These are phyloP conservation scores for Conistra vaccinii DNA, from an alignment of 2,888 invertebrate genomes.

Conservation along the genomic window DNA sequence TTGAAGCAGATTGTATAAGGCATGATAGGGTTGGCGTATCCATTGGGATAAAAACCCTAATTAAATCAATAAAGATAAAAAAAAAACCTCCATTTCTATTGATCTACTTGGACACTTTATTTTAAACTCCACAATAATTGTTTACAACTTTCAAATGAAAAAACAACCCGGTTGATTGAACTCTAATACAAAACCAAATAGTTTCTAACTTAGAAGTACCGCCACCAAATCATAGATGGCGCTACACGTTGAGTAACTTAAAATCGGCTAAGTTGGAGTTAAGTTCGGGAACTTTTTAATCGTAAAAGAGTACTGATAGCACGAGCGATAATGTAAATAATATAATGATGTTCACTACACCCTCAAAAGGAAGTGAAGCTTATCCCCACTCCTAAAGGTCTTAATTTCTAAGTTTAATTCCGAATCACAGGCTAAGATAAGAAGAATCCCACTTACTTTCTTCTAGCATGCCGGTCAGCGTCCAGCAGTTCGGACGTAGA, in stretches of 20 bases:
- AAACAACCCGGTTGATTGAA: slow-evolving; percentile 19
- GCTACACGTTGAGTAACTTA: slow-evolving; percentile 26
- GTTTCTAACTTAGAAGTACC: slow-evolving; percentile 23
- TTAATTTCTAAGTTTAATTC: too few relatives aligned
- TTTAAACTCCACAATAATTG: neutral
- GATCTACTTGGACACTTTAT: neutral
- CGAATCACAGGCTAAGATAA: too few relatives aligned
- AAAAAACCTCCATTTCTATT: neutral
- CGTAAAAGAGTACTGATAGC: too few relatives aligned
- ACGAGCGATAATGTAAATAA: too few relatives aligned
- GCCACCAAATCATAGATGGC: slow-evolving; percentile 55
- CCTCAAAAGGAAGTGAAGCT: too few relatives aligned
- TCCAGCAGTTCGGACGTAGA: slow-evolving; percentile 93
- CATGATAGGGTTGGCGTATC: too few relatives aligned
- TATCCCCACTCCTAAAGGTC: too few relatives aligned
- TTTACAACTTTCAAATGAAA: neutral
- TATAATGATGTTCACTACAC: too few relatives aligned
- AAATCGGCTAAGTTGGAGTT: neutral
- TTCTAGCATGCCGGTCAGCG: slow-evolving; percentile 89
- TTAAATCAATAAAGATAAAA: too few relatives aligned
- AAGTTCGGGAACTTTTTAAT: too few relatives aligned
- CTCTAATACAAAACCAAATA: slow-evolving; percentile 5
- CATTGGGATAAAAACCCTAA: too few relatives aligned
- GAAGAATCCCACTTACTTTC: slow-evolving; percentile 86
- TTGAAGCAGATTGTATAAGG: too few relatives aligned